Conservation (phyloP, 2,888 invertebrate species). For the Protodeltote pygarga region DNA sequence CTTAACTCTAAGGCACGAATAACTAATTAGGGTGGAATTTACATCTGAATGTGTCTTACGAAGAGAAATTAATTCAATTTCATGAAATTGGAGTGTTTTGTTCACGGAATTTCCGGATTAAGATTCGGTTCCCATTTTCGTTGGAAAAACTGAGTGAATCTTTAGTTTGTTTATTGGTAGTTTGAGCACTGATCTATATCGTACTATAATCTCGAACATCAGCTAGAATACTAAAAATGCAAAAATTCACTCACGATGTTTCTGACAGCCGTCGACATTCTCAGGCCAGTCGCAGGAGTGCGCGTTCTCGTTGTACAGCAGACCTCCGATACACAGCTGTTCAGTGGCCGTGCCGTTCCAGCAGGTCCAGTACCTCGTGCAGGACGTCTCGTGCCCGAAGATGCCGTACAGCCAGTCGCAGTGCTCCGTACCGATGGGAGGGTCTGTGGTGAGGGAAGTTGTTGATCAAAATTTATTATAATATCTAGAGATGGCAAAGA, state of each 20-base stretch:
- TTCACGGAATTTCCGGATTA: too few relatives aligned
- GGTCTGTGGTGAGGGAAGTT: slow-evolving; percentile 85
- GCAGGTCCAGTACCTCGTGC: slow-evolving; percentile 97
- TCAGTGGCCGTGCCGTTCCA: slow-evolving; percentile 98
- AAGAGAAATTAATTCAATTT: too few relatives aligned
- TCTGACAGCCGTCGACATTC: slow-evolving; percentile 97
- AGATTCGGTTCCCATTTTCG: too few relatives aligned
- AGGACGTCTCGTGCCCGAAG: slow-evolving; percentile 97
- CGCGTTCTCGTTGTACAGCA: slow-evolving; percentile 95
- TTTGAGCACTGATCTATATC: too few relatives aligned
- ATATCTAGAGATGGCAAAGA: too few relatives aligned
- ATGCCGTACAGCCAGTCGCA: slow-evolving; percentile 98
- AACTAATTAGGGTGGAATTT: too few relatives aligned
- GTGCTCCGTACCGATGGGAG: slow-evolving; percentile 94
- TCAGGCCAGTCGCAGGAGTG: slow-evolving; percentile 98
- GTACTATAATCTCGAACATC: not conserved
- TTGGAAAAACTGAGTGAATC: too few relatives aligned
- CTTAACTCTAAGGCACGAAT: too few relatives aligned
- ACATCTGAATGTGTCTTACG: too few relatives aligned
- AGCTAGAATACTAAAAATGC: not conserved
- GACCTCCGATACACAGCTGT: slow-evolving; percentile 96
- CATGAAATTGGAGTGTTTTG: too few relatives aligned
- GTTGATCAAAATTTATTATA: not conserved
- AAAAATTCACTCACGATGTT: slow-evolving; percentile 92
- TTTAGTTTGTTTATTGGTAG: too few relatives aligned